Evolutionary conservation across 1,140 invertebrate species (phyloP), one percentile per base, ranked within the genome.

Genomic region (Penaeus japonicus): DNA sequence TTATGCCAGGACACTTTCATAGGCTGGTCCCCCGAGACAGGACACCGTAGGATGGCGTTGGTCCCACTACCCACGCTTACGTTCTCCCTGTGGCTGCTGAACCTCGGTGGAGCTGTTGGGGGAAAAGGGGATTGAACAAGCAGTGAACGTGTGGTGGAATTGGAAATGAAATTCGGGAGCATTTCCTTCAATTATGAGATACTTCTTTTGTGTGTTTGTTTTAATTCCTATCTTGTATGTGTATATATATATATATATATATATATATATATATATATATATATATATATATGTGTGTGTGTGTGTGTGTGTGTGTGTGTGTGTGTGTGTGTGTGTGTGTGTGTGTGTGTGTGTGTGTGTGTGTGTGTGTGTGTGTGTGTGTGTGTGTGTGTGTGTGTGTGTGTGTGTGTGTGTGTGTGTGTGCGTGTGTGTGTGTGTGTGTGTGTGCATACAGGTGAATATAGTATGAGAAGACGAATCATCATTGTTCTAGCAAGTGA

Each of bases 1-100:
- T 96, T 96, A 81, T 94, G 94, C 96, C 96, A 97, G 5, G 93
- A 94, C 87, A 97, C 95, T 32, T 94, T 95, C 90, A 97, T 92
- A 12, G 96, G 96, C 75, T 95, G 93, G 92, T 96, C 96, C 81
- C 96, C 96, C 91, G 96, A 95, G 83, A 95, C 95, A 89, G 86
- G 79, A 53, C 86, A 88, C 18, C 86, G 62, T 18, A 88, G 80
- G n/a, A 88, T 32, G 12, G 86, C 86, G 65, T 83, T 79, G 10
- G 79, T 54, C 22, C 86, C 86, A 10, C 47, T 88, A 1, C 86
- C 86, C 39, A 83, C 86, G 30, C 86, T 88, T 18, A 88, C 86
- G 80, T 88, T 88, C 3, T n/a, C 57, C 10, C 55, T 47, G n/a
- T 65, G 59, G 24, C 18, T 17, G 65, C 24, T 83, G 70, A 88